phyloP scores from a whole-genome alignment of 1,140 invertebrate species.

The Hylyphantes graminicola region DNA sequence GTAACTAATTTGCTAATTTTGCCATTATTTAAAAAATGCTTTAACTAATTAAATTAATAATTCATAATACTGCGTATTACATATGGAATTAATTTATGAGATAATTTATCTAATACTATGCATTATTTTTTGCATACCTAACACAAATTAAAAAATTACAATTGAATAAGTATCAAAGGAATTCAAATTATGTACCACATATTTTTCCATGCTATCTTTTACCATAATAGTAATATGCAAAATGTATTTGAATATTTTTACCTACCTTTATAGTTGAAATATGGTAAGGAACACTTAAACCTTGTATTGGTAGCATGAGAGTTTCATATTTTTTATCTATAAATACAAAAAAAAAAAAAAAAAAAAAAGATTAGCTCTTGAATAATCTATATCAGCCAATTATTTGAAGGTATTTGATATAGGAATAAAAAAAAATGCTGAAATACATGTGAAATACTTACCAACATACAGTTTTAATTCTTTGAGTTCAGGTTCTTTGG shows the following conservation, averaged over 20 bases:
- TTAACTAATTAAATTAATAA: too few relatives aligned
- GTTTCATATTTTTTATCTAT: conserved; percentile 97
- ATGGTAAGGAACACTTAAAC: conserved; percentile 95
- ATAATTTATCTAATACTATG: too few relatives aligned
- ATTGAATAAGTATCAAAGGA: background rate
- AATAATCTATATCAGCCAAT: background rate
- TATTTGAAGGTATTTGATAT: background rate
- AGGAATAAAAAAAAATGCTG: background rate
- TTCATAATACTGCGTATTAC: too few relatives aligned
- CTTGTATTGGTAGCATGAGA: conserved; percentile 95
- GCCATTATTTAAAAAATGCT: too few relatives aligned
- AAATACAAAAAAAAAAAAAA: conserved; percentile 68
- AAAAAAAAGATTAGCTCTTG: background rate
- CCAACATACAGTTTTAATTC: conserved; percentile 96
- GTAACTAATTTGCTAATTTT: too few relatives aligned
- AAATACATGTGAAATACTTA: conserved; percentile 69
- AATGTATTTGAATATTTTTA: background rate
- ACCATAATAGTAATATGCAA: background rate
- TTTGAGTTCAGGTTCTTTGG: conserved; percentile 91
- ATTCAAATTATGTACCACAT: background rate
- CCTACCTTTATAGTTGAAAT: conserved; percentile 93
- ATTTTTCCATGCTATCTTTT: too few relatives aligned
- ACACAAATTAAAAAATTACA: background rate
- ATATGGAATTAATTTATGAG: too few relatives aligned
- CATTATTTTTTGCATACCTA: too few relatives aligned